These are phyloP conservation scores for Trypoxylus dichotomus DNA, from an alignment of 1,140 invertebrate species.

Conservation along the genomic window DNA sequence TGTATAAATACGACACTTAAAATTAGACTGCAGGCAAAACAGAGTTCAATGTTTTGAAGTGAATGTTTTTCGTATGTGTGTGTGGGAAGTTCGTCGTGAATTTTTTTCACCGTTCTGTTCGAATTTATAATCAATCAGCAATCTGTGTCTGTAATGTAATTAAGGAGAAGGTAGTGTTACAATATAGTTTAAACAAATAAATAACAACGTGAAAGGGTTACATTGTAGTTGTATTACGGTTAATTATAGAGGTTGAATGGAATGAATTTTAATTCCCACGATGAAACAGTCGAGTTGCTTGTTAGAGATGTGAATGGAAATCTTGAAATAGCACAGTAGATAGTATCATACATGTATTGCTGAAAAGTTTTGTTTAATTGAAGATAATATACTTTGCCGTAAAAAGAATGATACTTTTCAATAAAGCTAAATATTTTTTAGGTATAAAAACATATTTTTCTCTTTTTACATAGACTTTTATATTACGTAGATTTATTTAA, in stretches of 20 bases:
- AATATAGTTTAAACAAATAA: not conserved
- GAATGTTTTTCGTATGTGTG: not conserved
- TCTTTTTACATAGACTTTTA: too few relatives aligned
- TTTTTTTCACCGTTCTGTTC: not conserved
- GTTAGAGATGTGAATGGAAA: not conserved
- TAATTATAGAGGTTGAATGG: not conserved
- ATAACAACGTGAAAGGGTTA: not conserved
- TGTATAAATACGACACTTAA: not conserved
- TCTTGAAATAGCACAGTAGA: too few relatives aligned
- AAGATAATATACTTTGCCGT: too few relatives aligned
- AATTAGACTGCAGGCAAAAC: not conserved
- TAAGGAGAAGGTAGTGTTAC: not conserved
- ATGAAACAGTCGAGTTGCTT: not conserved
- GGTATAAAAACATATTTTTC: too few relatives aligned
- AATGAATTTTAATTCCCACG: not conserved
- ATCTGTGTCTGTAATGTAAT: not conserved
- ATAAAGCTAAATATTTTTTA: too few relatives aligned
- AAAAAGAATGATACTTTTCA: too few relatives aligned
- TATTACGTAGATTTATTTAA: too few relatives aligned
- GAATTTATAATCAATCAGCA: not conserved
- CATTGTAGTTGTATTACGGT: not conserved
- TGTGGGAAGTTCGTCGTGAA: not conserved
- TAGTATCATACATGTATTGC: too few relatives aligned
- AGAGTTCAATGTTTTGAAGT: not conserved
- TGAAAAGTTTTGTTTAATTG: too few relatives aligned